Base-by-base conservation (phyloP, 2,113 vertebrate genomes). In the Brienomyrus longianalis region DNA sequence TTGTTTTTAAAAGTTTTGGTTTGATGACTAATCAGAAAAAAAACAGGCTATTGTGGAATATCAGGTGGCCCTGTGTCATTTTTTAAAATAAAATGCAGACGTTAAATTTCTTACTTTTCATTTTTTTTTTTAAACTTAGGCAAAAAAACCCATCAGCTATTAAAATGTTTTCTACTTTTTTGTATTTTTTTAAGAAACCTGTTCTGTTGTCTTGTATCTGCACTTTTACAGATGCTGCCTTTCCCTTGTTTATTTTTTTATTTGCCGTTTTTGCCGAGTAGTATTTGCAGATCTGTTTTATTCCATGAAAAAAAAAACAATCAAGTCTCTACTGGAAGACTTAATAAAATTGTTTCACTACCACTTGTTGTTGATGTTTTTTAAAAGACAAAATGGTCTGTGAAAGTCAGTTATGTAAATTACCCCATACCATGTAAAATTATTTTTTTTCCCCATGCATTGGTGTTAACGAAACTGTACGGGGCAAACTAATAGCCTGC, bases 331-430 rank as follows among this genome's bases (percentile, higher is more conserved):
- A 97, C 97, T 98, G 97, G 96, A 98, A 97, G 94, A 97, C 97
- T 97, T 97, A 97, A 98, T 99, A 98, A 98, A 98, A 96, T 94
- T 96, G 94, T 97, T 96, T 96, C 96, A 96, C 95, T 97, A 97
- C 94, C 95, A 96, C 90, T 91, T 92, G 23, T 94, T 95, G n/a
- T 47, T 45, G 43, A 47, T 51, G 94, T 94, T 92, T 94, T 94
- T 91, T 96, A 95, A 19, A 3, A 15, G 19, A 39, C 6, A 84
- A n/a, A 10, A 48, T 23, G 7, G 19, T 43, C 27, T 48, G 17
- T 77, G 43, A 48, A 48, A 47, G 45, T 84, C 19, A 10, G 45
- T 47, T 45, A 45, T 43, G 39, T 10, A 84, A 21, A 23, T 48
- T 23, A 84, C 80, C 6, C 39, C 21, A 8, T 45, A 48, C 39